Percentiles rank a stretch among this genome's conserved stretches.
Evolutionary conservation across 2,113 vertebrate genomes (phyloP).

Genomic region (Heterochromis multidens): DNA sequence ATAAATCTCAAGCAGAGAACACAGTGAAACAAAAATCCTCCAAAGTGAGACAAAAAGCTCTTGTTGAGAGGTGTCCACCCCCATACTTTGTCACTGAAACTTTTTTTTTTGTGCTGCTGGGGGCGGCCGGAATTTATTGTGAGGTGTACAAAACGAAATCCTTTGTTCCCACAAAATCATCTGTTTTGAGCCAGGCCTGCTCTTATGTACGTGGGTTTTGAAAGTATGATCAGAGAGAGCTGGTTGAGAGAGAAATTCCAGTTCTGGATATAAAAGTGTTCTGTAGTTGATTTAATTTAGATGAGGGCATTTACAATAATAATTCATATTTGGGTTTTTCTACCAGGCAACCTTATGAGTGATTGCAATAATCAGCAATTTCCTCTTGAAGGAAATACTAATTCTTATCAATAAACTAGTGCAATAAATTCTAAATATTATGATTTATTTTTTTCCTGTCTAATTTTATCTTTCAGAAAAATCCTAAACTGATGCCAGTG

Average conservation of each 20-base stretch:
- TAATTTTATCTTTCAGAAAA: too few relatives aligned
- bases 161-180: constrained; percentile 59
- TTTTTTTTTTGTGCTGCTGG: constrained; percentile 28
- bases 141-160: constrained; percentile 58
- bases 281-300: background rate
- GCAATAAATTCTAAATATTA: background rate
- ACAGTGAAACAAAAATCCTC: constrained; percentile 32
- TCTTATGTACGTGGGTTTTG: constrained; percentile 45
- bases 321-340: background rate
- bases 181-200: constrained; percentile 18
- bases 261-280: background rate
- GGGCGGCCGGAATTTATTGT: constrained; percentile 48
- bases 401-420: background rate
- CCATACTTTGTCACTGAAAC: constrained; percentile 41
- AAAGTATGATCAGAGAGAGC: constrained; percentile 41
- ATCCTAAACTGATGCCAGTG: background rate
- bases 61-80: constrained; percentile 52
- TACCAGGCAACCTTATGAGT: background rate
- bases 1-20: constrained; percentile 34
- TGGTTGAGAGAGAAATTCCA: background rate
- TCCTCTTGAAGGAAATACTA: background rate
- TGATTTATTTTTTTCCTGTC: too few relatives aligned
- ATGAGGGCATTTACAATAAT: background rate
- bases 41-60: constrained; percentile 60
- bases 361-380: background rate